These are phyloP conservation scores for Malurus melanocephalus DNA, from an alignment of 2,113 vertebrate species.

Conservation along the genomic window DNA sequence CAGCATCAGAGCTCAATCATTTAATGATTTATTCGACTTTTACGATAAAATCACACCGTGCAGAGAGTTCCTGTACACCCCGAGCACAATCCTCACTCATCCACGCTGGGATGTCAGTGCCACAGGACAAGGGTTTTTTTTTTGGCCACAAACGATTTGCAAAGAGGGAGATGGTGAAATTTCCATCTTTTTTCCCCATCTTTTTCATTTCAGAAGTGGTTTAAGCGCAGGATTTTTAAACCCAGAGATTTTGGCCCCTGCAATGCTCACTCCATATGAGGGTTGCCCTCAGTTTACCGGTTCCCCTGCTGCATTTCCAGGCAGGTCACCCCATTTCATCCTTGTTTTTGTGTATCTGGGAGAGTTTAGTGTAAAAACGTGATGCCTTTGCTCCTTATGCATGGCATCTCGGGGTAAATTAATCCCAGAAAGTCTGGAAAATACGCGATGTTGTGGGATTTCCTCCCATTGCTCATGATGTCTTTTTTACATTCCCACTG, in stretches of 20 bases:
- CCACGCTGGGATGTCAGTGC: accelerated
- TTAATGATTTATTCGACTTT: too few species aligned
- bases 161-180: background rate
- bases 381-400: background rate
- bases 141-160: background rate
- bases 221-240: background rate
- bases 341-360: background rate
- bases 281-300: accelerated
- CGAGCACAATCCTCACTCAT: background rate
- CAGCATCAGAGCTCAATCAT: too few species aligned
- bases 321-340: background rate
- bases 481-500: background rate
- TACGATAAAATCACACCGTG: accelerated
- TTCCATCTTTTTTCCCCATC: accelerated
- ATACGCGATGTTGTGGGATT: accelerated
- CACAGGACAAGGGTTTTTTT: background rate
- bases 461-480: accelerated
- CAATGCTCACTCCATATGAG: accelerated
- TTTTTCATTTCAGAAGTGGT: background rate
- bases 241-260: accelerated
- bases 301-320: background rate
- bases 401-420: background rate
- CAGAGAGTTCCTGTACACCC: too few species aligned
- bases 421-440: background rate
- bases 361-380: accelerated